Percentiles rank a stretch among this genome's conserved stretches.
Conservation (phyloP, 2,113 vertebrate genomes). For the Desmodus rotundus region DNA sequence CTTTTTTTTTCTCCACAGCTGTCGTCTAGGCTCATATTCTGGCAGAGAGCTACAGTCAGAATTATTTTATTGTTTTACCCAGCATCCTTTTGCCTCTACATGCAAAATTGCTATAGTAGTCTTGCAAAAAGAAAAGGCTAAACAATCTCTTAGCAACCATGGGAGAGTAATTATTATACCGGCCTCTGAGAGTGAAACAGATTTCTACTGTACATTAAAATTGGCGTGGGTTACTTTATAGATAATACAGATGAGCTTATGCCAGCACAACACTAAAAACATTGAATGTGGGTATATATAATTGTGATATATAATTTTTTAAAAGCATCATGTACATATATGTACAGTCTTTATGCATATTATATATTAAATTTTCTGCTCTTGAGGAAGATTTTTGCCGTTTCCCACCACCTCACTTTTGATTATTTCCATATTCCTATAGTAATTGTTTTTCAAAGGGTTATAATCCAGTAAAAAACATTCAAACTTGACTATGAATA, state of each 20-base stretch:
- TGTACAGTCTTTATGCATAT: background rate
- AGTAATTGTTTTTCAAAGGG: slow-evolving; percentile 40
- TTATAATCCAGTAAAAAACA: slow-evolving; percentile 38
- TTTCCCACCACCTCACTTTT: slow-evolving; percentile 18
- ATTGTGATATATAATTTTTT: slow-evolving; percentile 65
- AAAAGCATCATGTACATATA: slow-evolving; percentile 39
- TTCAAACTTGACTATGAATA: background rate
- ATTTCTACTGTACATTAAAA: slow-evolving; percentile 94
- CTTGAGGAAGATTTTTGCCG: slow-evolving; percentile 45
- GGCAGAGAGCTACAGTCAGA: slow-evolving; percentile 90
- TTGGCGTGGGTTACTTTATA: slow-evolving; percentile 91
- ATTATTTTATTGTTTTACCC: slow-evolving; percentile 92
- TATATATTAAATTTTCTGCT: background rate
- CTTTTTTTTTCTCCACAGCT: slow-evolving; percentile 90
- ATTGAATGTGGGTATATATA: slow-evolving; percentile 80
- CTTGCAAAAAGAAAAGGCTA: slow-evolving; percentile 82
- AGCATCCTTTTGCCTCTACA: slow-evolving; percentile 85
- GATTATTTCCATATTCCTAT: slow-evolving; percentile 31
- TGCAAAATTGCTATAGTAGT: slow-evolving; percentile 81
- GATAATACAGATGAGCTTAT: slow-evolving; percentile 85
- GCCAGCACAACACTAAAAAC: slow-evolving; percentile 81
- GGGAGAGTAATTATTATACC: slow-evolving; percentile 95
- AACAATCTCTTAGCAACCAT: slow-evolving; percentile 94
- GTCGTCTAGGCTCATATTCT: slow-evolving; percentile 92
- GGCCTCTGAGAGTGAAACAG: slow-evolving; percentile 93